Evolutionary conservation across 1,140 invertebrate genomes (phyloP), one percentile per base, ranked within the genome.

Genomic region (Drosophila pachea): DNA sequence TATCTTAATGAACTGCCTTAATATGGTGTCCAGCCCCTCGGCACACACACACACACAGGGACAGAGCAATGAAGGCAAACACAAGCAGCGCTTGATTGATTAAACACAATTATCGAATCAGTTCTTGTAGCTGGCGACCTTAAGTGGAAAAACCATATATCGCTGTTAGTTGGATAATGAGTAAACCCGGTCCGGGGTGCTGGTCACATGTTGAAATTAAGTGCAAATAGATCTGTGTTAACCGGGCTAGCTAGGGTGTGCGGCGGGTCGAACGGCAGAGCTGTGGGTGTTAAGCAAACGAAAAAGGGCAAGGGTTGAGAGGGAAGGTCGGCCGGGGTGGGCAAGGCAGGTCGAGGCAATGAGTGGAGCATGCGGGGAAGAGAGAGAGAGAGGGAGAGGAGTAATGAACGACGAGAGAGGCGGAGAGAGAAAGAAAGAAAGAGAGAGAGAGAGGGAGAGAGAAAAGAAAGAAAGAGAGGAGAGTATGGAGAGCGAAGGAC

Each of bases 61-160:
- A n/a, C n/a, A n/a, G n/a, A n/a, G n/a, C n/a, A n/a, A 55, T 12
- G 14, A 54, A 69, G 58, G 58, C 48, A 52, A 60, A 69, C 54
- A 73, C 62, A 49, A 47, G 54, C 59, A 73, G 60, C 45, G 78
- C 63, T 84, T 84, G 81, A 84, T 86, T 86, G 81, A 84, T 84
- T 86, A 72, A 78, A 71, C 81, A 81, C 81, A 81, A 86, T 84
- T 86, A 83, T 73, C 65, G 65, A 75, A 83, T 78, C 65, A 75
- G 62, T 58, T 73, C 62, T 55, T 52, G 61, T 72, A 42, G 63
- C 32, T 11, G 9, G 9, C 31, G 7, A 4, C 49, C 45, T 22
- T 12, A 43, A 43, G 7, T 12, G 14, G 11, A 45, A 45, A 14
- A 16, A 16, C 7, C 42, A 45, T 16, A 22, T 22, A 22, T 22